Evolutionary conservation across 2,888 invertebrate species (phyloP), one percentile per base, ranked within the genome.

Genomic region (Epistrophe grossulariae): DNA sequence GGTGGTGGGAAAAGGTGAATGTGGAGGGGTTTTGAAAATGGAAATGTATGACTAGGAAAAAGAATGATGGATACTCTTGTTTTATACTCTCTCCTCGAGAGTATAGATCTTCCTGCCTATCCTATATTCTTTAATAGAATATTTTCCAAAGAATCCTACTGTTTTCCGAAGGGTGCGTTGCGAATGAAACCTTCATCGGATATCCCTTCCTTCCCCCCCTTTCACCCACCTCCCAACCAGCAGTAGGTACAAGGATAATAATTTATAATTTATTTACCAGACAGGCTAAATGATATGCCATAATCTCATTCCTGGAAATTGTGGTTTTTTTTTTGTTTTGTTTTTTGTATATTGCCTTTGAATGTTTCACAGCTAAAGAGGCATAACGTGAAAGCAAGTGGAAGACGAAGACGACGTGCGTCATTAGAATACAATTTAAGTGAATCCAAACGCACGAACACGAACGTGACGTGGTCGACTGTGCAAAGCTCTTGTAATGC

Each of bases 241-340:
- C 24, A 13, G 9, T 11, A 24, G 24, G 24, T 24, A 62, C 19
- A 55, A 17, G 24, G 28, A 70, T 70, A 55, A 70, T 70, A 59
- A 45, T 50, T 45, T 79, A 74, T 84, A 73, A 84, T 79, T 79
- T 79, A 62, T 84, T 84, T 50, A 84, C 68, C 73, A 70, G 72
- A 60, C 68, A 73, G 66, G 73, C 64, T 73, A 78, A 83, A 83
- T 83, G 66, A 48, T 79, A 79, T 83, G 45, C 60, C 52, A 72
- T 71, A 82, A 82, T 82, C 70, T 71, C 10, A 24, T 72, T 28
- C 71, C 72, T 72, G 28, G 10, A 45, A 72, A 57, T n/a, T 17
- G 28, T 11, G 17, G 1, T 38, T 13, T 52, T 15, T 70, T 52
- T 40, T 70, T 40, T 70, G 24, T 52, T 50, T 43, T 15, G n/a